phyloP scores from a whole-genome alignment of 2,797 vertebrate genomes.

The Atherinosoma microstoma region DNA sequence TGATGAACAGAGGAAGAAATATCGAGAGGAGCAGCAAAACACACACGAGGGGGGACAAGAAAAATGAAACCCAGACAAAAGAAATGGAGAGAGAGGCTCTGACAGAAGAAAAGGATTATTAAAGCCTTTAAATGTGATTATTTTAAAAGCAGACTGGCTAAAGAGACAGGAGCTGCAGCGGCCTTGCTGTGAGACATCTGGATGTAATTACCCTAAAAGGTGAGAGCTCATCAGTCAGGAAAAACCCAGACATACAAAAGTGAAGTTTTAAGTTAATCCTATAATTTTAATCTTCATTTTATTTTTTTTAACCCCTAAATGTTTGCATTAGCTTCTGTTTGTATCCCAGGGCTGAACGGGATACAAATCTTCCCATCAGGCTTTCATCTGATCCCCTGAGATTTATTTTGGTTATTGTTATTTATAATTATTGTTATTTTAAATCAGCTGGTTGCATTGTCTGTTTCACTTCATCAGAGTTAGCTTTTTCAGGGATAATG shows the following conservation, averaged over 20 bases:
- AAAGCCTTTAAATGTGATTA: slow-evolving; percentile 51
- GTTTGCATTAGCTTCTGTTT: too few species aligned
- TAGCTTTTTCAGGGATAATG: too few species aligned
- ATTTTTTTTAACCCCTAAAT: background rate
- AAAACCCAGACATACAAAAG: background rate
- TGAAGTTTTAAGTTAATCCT: background rate
- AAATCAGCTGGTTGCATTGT: too few species aligned
- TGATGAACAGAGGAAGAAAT: slow-evolving; percentile 26
- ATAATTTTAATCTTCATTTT: background rate
- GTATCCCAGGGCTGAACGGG: too few species aligned
- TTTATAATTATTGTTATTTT: too few species aligned
- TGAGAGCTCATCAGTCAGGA: slow-evolving; percentile 9
- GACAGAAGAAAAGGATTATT: slow-evolving; percentile 17
- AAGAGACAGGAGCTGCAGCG: background rate
- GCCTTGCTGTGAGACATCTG: slow-evolving; percentile 31
- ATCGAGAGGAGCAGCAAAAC: slow-evolving; percentile 14
- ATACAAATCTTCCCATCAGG: too few species aligned
- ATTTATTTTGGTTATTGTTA: too few species aligned
- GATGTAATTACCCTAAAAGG: slow-evolving; percentile 3
- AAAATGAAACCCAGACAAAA: background rate
- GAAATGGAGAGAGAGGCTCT: slow-evolving; percentile 26
- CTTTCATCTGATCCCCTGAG: too few species aligned
- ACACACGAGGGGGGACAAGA: slow-evolving; percentile 1
- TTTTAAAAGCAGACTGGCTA: slow-evolving; percentile 24
- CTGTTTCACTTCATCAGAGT: too few species aligned